Base-by-base conservation (phyloP, 2,113 vertebrate genomes). In the Chamaetylas fuelleborni region DNA sequence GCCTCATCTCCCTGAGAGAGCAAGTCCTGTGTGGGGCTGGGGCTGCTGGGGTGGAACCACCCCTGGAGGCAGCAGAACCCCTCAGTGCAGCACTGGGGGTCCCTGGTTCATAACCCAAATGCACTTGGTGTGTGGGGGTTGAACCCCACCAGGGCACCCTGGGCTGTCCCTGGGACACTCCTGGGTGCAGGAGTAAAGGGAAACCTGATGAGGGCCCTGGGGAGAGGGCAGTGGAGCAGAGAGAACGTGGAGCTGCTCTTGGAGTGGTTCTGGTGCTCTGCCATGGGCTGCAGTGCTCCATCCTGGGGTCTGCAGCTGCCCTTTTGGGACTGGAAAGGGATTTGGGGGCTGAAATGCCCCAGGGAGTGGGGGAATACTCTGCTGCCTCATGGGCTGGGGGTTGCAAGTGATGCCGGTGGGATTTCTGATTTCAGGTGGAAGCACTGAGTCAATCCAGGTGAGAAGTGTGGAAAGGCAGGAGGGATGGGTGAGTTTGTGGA, bases 261-360 rank as follows among this genome's bases (percentile, higher is more conserved):
- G 50, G 72, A 48, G 40, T 12, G 14, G 43, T 73, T 25, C 40
- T 54, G 67, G 24, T 19, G 20, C 0, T 0, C 62, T 51, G 40
- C 36, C 34, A 5, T 3, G 48, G 70, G 47, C 60, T 3, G 5
- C 58, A 77, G 11, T 9, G 34, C 89, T 48, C 0, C 12, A 5
- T 20, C 12, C 36, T n/a, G n/a, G 50, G 40, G 12, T 43, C 74
- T 79, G 79, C 62, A 72, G 62, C 31, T 38, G 45, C 29, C 7
- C 1, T 0, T 28, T 61, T 5, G 11, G 34, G 51, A 16, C 31
- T 60, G 74, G 26, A 42, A 47, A 62, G 42, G 47, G 43, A 26
- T 76, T 51, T 51, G 26, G 50, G 26, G 26, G 26, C 50, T 51
- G 50, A 28, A 51, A 28, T 28, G 50, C 50, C 50, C 50, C 50